These are phyloP conservation scores for Cephus pulcher DNA, from an alignment of 2,888 invertebrate genomes.

Conservation along the genomic window DNA sequence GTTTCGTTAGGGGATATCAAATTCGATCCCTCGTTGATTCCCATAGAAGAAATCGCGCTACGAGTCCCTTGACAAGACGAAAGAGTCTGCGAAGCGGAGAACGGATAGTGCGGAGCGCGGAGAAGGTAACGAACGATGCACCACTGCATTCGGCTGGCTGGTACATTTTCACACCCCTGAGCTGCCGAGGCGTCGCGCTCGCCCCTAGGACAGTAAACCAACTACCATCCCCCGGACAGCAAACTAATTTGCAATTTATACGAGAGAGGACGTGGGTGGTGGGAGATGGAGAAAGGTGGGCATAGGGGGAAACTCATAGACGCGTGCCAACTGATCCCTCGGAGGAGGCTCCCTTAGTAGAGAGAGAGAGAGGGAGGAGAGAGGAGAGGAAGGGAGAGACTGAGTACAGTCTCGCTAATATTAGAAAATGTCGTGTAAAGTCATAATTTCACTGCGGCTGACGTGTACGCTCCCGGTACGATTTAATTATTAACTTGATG, in stretches of 20 bases:
- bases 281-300: neutral
- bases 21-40: neutral
- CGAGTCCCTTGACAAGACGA: neutral
- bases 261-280: constrained; percentile 1
- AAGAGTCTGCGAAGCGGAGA: neutral
- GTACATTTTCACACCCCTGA: neutral
- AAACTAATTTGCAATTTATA: constrained; percentile 48
- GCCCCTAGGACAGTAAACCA: constrained; percentile 31
- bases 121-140: neutral
- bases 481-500: constrained; percentile 13
- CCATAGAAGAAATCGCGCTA: neutral
- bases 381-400: neutral
- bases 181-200: neutral
- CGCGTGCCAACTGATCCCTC: neutral
- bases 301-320: neutral
- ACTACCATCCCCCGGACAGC: constrained; percentile 32
- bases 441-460: constrained; percentile 17
- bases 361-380: neutral
- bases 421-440: constrained; percentile 23
- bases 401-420: constrained; percentile 10
- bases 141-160: neutral
- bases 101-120: neutral
- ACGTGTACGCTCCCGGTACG: constrained; percentile 3
- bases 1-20: neutral
- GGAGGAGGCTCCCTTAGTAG: neutral